These are phyloP conservation scores for Origma solitaria DNA, from an alignment of 2,113 vertebrate genomes.

Conservation along the genomic window DNA sequence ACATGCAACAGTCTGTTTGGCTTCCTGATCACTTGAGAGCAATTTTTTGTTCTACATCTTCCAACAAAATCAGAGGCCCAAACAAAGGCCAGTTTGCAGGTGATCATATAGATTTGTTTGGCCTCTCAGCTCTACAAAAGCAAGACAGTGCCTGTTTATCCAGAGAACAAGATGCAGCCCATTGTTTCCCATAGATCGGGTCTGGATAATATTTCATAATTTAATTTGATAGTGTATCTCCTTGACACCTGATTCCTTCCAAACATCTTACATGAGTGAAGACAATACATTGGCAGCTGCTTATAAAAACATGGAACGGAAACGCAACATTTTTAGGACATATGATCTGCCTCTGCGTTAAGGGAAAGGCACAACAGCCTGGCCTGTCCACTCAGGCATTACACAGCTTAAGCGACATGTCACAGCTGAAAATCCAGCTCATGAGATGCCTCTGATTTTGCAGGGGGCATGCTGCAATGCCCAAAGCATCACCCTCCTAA, in stretches of 20 bases:
- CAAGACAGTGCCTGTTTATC: not conserved
- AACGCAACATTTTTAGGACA: conserved; percentile 1
- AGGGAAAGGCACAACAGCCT: not conserved
- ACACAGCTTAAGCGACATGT: not conserved
- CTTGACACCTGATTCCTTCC: not conserved
- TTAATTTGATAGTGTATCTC: not conserved
- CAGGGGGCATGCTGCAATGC: not conserved
- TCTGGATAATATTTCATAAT: not conserved
- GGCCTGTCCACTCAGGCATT: not conserved
- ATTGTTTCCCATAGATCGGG: not conserved
- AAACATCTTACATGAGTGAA: not conserved
- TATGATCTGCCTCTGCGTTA: not conserved
- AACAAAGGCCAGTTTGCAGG: not conserved
- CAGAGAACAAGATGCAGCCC: not conserved
- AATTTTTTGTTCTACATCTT: not conserved
- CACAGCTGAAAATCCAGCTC: conserved; percentile 23
- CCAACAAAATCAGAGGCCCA: not conserved
- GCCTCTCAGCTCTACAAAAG: not conserved
- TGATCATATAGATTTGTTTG: not conserved
- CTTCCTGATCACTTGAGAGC: not conserved
- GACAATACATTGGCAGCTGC: not conserved
- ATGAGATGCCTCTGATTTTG: not conserved
- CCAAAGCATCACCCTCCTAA: not conserved
- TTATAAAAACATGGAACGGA: not conserved
- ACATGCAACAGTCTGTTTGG: not conserved